Conservation (phyloP, 2,797 vertebrate species). For the Enteromius argenteus region DNA sequence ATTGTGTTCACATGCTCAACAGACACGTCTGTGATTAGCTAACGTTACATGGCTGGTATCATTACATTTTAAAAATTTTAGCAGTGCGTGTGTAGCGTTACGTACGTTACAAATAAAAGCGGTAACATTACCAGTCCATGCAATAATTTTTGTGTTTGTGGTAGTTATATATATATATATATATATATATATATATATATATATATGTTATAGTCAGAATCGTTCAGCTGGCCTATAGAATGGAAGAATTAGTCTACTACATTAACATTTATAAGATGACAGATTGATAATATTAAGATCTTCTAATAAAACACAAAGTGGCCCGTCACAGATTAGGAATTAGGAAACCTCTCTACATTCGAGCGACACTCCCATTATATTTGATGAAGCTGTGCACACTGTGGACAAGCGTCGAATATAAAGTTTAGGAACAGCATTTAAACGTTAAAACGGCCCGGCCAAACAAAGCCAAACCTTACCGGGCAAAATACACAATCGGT, state of each 20-base stretch:
- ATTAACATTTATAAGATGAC: neutral
- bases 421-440: neutral
- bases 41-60: too few species aligned
- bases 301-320: neutral
- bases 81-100: too few species aligned
- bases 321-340: neutral
- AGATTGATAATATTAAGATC: neutral
- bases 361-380: constrained; percentile 11
- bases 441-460: neutral
- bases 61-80: too few species aligned
- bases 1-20: too few species aligned
- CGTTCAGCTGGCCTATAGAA: neutral
- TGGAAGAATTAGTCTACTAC: neutral
- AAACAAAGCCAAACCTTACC: constrained; percentile 22
- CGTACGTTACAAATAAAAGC: too few species aligned
- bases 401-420: neutral
- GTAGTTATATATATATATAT: too few species aligned
- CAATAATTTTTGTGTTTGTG: neutral
- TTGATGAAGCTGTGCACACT: neutral
- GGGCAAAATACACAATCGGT: neutral
- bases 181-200: too few species aligned
- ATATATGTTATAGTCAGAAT: too few species aligned
- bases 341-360: neutral
- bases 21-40: too few species aligned
- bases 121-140: neutral